phyloP scores from a whole-genome alignment of 2,113 vertebrate genomes.

The Osmerus mordax region DNA sequence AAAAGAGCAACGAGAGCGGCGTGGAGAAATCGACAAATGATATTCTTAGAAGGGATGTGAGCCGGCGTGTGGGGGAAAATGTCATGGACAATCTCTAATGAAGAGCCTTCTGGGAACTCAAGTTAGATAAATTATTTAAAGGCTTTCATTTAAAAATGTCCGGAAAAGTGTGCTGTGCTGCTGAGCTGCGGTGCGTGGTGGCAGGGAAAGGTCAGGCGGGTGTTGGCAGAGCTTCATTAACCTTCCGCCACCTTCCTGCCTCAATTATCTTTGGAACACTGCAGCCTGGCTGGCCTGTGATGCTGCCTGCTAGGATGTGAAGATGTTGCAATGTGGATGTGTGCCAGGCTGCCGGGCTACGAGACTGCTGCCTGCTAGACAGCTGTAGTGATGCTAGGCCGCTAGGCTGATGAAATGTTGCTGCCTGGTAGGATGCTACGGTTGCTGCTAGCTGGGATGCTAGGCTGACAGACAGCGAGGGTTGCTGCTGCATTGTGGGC shows the following conservation, averaged over 20 bases:
- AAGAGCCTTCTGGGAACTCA: conserved; percentile 73
- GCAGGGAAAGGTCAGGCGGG: conserved; percentile 74
- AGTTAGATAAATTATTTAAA: conserved; percentile 81
- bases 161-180: conserved; percentile 64
- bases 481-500: background rate
- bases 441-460: background rate
- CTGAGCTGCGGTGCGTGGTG: conserved; percentile 62
- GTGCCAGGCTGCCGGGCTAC: background rate
- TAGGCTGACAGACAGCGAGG: background rate
- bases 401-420: background rate
- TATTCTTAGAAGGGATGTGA: conserved; percentile 62
- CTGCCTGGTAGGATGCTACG: background rate
- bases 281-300: conserved; percentile 41
- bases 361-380: background rate
- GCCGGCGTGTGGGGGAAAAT: conserved; percentile 60
- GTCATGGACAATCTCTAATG: conserved; percentile 72
- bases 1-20: conserved; percentile 10
- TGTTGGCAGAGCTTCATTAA: conserved; percentile 79
- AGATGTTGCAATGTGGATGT: conserved; percentile 16
- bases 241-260: conserved; percentile 69
- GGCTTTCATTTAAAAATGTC: conserved; percentile 78
- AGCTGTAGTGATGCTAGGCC: background rate
- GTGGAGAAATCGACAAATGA: conserved; percentile 58
- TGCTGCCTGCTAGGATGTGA: conserved; percentile 1
- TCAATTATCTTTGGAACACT: conserved; percentile 72